Conservation (phyloP, 2,113 vertebrate species). For the Sebastes schlegelii region DNA sequence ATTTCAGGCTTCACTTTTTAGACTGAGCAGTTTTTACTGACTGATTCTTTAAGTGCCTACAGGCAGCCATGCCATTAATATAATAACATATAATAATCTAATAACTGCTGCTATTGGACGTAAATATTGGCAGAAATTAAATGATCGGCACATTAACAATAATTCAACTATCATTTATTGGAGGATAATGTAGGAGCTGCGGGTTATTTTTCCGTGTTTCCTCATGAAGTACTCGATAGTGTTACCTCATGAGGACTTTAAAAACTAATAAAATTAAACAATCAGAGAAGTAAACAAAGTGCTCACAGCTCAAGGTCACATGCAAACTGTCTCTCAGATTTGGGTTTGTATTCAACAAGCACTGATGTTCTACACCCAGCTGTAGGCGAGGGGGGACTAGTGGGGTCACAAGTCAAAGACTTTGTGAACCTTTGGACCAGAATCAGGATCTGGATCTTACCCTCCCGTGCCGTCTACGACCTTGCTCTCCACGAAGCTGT, state of each 20-base stretch:
- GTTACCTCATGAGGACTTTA: neutral
- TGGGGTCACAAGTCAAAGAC: neutral
- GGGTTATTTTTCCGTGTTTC: neutral
- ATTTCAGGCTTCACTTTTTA: neutral
- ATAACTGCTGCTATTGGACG: neutral
- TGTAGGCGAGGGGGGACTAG: neutral
- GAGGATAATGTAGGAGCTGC: neutral
- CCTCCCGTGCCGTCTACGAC: slow-evolving; percentile 93
- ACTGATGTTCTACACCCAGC: too few relatives aligned
- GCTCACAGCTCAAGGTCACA: neutral
- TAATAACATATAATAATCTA: neutral
- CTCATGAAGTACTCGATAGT: neutral
- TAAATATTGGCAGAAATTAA: neutral
- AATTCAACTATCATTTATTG: neutral
- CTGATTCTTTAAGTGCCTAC: too few relatives aligned
- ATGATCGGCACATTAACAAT: neutral
- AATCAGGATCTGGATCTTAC: slow-evolving; percentile 80
- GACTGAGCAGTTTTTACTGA: neutral
- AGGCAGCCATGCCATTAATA: neutral
- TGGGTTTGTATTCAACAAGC: neutral
- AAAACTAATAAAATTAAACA: neutral
- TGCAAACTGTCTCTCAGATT: neutral
- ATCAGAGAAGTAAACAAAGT: neutral
- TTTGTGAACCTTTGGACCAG: neutral
- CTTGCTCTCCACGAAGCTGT: slow-evolving; percentile 97